Evolutionary conservation across 2,888 invertebrate species (phyloP), one percentile per base, ranked within the genome.

Genomic region (Pterobdella sp.): DNA sequence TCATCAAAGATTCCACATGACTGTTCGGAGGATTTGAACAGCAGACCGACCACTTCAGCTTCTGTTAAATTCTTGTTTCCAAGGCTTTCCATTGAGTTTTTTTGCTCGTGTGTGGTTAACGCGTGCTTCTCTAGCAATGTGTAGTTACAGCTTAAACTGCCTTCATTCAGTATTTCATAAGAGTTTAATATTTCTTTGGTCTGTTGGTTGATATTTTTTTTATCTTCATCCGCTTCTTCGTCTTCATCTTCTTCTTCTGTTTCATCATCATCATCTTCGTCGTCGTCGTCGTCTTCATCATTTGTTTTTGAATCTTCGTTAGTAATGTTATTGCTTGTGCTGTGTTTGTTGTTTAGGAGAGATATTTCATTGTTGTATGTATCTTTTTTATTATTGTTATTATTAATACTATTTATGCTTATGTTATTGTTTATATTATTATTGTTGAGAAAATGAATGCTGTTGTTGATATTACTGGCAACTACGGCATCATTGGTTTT

Each of bases 381-480:
- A 56, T 18, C n/a, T 56, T 7, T 56, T 22, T 26, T 56, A 42
- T 42, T 42, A 26, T 56, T 56, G 60, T 56, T 7, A 26, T 26
- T 56, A 26, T 56, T 56, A 26, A 26, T 56, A 26, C 7, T 18
- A 22, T 18, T n/a, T 14, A 26, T 56, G 10, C n/a, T 56, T 7
- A 26, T 56, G n/a, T 56, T 56, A n/a, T 56, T 56, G 60, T 56
- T 56, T 4, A 3, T 56, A n/a, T 56, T 56, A n/a, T 56, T 56
- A 26, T 56, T 56, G n/a, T 7, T 18, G n/a, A 14, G n/a, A 3
- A 3, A 26, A 26, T 56, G 7, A 42, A 18, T 42, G 18, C 18
- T 42, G 18, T 42, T 56, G 60, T 56, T 56, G n/a, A 26, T 56
- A 26, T 56, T 22, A 26, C 26, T 56, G 60, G 4, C 4, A 56